Evolutionary conservation across 2,113 vertebrate genomes (phyloP), one percentile per base, ranked within the genome.

Genomic region (Sciurus niger): DNA sequence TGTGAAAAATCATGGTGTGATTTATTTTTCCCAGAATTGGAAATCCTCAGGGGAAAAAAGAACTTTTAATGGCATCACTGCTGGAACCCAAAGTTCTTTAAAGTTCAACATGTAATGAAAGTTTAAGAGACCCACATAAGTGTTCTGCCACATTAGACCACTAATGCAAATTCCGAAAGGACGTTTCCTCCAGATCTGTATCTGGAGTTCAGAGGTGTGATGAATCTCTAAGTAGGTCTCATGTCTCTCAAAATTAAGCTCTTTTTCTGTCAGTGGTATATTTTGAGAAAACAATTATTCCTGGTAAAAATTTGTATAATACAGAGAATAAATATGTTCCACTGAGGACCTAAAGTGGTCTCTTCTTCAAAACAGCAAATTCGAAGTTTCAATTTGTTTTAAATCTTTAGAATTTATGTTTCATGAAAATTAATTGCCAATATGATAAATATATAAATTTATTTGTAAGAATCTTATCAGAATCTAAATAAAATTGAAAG

Each of bases 221-320:
- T 12, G 87, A 2, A 91, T 84, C 76, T 84, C 86, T 55, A 22
- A 90, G 30, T 70, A 90, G 51, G 72, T 78, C 37, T 93, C 16
- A 63, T 92, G 43, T 74, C 34, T 95, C 18, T 94, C 68, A 93
- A 86, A 95, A 86, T 92, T 51, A 96, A 95, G 78, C 95, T 84
- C 8, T 84, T 68, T 84, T 92, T 96, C 4, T 32, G 53, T 92
- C 84, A 93, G n/a, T 18, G 83, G 0, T n/a, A 79, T 74, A 86
- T 24, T 88, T 55, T 82, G 82, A 83, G 25, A 91, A 20, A 96
- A 89, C 4, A 60, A 78, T 8, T 37, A 78, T 89, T 98, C 58
- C 84, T 4, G 60, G 65, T 14, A 37, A 97, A 83, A 2, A 74
- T 76, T 67, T 67, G 8, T 51, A 46, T 73, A 40, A 77, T 37